Conservation (phyloP, 2,113 vertebrate species). For the Melanerpes formicivorus region DNA sequence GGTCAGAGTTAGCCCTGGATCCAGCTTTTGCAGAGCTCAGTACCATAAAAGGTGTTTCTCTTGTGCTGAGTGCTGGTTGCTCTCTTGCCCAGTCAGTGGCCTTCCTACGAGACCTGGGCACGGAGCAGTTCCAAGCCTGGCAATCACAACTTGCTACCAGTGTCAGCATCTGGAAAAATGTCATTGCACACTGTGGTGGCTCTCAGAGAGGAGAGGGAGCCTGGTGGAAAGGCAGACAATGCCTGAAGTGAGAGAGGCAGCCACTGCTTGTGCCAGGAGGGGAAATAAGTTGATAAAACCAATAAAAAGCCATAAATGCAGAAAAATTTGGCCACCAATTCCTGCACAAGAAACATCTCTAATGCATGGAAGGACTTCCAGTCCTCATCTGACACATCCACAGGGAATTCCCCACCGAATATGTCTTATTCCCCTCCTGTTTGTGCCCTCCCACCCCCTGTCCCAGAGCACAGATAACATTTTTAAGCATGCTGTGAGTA, state of each 20-base stretch:
- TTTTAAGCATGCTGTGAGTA: neutral
- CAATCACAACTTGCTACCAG: neutral
- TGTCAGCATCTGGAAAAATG: neutral
- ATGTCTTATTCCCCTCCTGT: neutral
- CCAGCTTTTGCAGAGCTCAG: neutral
- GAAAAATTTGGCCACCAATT: neutral
- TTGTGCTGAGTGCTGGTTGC: neutral
- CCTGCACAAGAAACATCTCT: neutral
- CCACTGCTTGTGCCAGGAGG: neutral
- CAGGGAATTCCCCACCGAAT: neutral
- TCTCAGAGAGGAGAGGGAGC: neutral
- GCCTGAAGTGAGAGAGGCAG: neutral
- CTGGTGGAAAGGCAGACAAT: neutral
- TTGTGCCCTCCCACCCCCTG: neutral
- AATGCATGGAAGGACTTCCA: neutral
- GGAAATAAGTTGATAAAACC: neutral
- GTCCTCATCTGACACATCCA: neutral
- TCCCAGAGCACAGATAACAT: neutral
- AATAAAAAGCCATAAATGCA: neutral
- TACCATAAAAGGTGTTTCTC: neutral
- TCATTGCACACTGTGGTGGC: neutral
- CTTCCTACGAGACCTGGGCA: neutral
- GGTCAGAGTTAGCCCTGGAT: neutral
- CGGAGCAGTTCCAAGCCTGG: neutral
- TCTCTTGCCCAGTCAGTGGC: neutral